Evolutionary conservation across 2,888 invertebrate genomes (phyloP).

Genomic region (Apantesis nais): DNA sequence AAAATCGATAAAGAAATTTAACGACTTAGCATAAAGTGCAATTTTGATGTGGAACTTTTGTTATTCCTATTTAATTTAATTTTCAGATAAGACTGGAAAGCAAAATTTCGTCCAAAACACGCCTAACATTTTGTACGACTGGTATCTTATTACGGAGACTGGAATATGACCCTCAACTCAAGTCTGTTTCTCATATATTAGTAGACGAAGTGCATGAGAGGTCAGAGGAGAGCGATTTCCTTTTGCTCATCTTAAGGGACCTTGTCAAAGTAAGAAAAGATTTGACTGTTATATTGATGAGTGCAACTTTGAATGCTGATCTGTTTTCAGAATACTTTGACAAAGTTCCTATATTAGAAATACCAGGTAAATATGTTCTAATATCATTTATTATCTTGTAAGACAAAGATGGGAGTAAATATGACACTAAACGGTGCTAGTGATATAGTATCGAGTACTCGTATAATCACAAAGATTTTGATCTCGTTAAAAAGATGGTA

Average conservation of each 20-base stretch:
- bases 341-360: slow-evolving; percentile 91
- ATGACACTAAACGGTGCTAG: no score
- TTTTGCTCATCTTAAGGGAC: slow-evolving; percentile 92
- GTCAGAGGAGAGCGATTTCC: slow-evolving; percentile 95
- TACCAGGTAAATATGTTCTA: slow-evolving; percentile 86
- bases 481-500: no score
- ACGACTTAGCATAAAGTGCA: neutral
- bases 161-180: slow-evolving; percentile 91
- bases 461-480: no score
- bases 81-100: slow-evolving; percentile 92
- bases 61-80: neutral
- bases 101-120: slow-evolving; percentile 90
- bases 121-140: slow-evolving; percentile 96
- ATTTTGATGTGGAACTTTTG: neutral
- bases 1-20: no score
- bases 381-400: neutral
- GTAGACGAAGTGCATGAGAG: slow-evolving; percentile 98
- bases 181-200: slow-evolving; percentile 92
- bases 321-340: slow-evolving; percentile 94
- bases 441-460: no score
- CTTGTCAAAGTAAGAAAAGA: slow-evolving; percentile 90
- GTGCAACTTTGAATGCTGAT: slow-evolving; percentile 95
- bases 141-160: slow-evolving; percentile 95
- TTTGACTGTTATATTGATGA: slow-evolving; percentile 95
- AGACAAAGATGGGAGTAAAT: no score